Base-by-base conservation (phyloP, 1,140 invertebrate genomes). In the Caenorhabditis latens region DNA sequence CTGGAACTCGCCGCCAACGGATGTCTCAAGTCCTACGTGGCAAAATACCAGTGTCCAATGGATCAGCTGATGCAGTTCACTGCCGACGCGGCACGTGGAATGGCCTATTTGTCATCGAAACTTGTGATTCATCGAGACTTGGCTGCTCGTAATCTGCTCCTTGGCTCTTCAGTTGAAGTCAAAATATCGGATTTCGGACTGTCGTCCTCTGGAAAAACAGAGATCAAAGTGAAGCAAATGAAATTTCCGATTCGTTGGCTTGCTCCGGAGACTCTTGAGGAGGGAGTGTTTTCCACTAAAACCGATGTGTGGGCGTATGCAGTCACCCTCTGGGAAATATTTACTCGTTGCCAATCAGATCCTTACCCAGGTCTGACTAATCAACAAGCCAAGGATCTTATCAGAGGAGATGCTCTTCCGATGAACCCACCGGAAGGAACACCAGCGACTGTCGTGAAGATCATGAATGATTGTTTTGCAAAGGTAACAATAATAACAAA, bases 231-330 rank as follows among this genome's bases (percentile, higher is more conserved):
- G 13, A 90, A 90, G 50, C 61, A 90, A 46, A 90, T 90, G 65
- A 90, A 53, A 11, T 82, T 90, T 53, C 89, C 89, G 21, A 89
- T 90, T 48, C 65, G 83, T 50, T 90, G 89, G 89, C 85, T 89
- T 19, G 32, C 85, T 1, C 87, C 89, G 43, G 89, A 89, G 82
- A 90, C 90, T 48, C 67, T 88, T 19, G 24, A 40, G 24, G 79
- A 88, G 93, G 96, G 96, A 46, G 96, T 96, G 94, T 99, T 99
- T 93, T 98, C 97, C n/a, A 96, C 96, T 0, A 93, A 98, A 2
- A 98, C 97, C 93, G 97, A 99, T 94, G 96, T 98, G 21, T 99
- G 97, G 97, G 98, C 96, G 91, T 99, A 96, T 93, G 97, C 97
- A n/a, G 96, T 99, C 87, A 93, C 99, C 53, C 96, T 96, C 94